A percentile compares a stretch with the other conserved stretches of the same genome.
Conservation (phyloP, 2,888 invertebrate genomes). For the Villa cingulata region DNA sequence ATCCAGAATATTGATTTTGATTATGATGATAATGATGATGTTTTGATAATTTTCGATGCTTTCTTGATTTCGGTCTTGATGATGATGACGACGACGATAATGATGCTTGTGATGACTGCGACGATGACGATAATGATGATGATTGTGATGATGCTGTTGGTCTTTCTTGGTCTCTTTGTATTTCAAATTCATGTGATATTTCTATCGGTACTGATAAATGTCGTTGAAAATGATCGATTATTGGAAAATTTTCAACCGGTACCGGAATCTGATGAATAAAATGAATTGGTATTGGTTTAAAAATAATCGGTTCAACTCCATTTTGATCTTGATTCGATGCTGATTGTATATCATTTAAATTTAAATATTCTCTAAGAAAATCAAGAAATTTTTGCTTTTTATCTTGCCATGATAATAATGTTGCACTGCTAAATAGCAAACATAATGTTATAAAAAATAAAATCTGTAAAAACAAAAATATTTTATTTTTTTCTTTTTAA, state of each 20-base stretch:
- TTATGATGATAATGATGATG: too few species aligned
- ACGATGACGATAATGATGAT: background rate
- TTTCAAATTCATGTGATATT: background rate
- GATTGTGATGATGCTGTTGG: background rate
- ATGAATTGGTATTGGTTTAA: background rate
- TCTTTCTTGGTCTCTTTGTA: background rate
- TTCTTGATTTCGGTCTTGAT: too few species aligned
- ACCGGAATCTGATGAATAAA: background rate
- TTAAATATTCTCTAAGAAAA: background rate
- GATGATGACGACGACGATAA: too few species aligned
- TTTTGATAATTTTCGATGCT: too few species aligned
- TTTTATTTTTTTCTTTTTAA: too few species aligned
- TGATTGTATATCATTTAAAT: background rate
- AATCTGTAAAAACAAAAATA: too few species aligned
- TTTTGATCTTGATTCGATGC: too few species aligned
- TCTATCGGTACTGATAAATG: background rate
- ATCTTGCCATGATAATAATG: background rate
- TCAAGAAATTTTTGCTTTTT: background rate
- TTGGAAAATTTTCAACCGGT: background rate
- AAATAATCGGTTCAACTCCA: background rate
- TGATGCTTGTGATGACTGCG: too few species aligned
- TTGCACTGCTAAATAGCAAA: background rate
- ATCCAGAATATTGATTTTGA: too few species aligned
- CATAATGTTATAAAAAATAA: background rate
- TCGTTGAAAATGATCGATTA: too few species aligned